Percentiles rank a stretch among this genome's conserved stretches.
Conservation (phyloP, 2,888 invertebrate genomes). For the Hybos culiciformis region DNA sequence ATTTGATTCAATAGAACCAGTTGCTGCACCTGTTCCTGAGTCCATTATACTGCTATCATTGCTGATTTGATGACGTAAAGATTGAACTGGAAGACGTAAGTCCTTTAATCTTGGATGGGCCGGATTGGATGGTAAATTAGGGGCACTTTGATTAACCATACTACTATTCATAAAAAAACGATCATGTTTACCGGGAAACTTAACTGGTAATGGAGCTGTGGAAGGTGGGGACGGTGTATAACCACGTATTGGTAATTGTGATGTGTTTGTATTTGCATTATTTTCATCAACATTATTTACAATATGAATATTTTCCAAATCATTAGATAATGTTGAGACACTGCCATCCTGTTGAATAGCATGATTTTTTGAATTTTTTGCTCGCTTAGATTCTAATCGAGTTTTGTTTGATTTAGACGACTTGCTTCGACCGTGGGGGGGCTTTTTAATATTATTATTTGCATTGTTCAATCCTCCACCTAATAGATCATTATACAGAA, state of each 20-base stretch:
- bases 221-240: conserved; percentile 74
- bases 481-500: too few species aligned
- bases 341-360: conserved; percentile 27
- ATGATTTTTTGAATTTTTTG: conserved; percentile 34
- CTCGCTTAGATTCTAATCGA: conserved; percentile 29
- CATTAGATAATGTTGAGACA: conserved; percentile 28
- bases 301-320: conserved; percentile 50
- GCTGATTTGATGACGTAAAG: conserved; percentile 41
- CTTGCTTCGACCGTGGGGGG: conserved; percentile 4
- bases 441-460: conserved; percentile 17
- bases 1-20: conserved; percentile 8
- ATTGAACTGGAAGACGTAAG: conserved; percentile 57
- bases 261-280: conserved; percentile 36
- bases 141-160: conserved; percentile 66
- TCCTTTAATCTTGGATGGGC: conserved; percentile 60
- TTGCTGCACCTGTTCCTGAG: conserved; percentile 13
- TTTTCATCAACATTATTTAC: conserved; percentile 27
- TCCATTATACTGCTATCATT: conserved; percentile 39
- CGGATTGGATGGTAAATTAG: conserved; percentile 55
- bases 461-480: too few species aligned
- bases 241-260: conserved; percentile 51
- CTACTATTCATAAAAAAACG: conserved; percentile 57
- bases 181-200: conserved; percentile 57
- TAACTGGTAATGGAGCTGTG: conserved; percentile 68
- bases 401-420: conserved; percentile 38